A percentile compares a stretch with the other conserved stretches of the same genome.
Evolutionary conservation across 2,888 invertebrate genomes (phyloP).

Genomic region (Diplazon laetatorius): DNA sequence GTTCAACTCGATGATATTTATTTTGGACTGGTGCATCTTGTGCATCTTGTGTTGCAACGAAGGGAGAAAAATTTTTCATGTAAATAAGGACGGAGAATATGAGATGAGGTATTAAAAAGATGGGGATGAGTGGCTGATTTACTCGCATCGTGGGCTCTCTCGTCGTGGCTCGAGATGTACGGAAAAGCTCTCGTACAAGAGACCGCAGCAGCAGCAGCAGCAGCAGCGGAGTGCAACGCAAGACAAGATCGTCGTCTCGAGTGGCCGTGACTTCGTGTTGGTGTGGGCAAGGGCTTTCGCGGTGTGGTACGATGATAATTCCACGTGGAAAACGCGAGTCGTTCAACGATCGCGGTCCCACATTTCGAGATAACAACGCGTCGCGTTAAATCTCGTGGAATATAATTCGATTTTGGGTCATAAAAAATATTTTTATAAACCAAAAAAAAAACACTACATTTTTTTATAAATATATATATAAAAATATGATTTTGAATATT

Average conservation of each 20-base stretch:
- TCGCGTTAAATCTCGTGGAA: neutral
- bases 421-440: neutral
- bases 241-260: slow-evolving; percentile 62
- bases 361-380: slow-evolving; percentile 29
- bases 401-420: too few species aligned
- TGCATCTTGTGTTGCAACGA: neutral
- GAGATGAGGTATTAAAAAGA: slow-evolving; percentile 20
- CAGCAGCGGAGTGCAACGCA: slow-evolving; percentile 46
- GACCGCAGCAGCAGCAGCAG: slow-evolving; percentile 29
- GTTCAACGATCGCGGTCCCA: slow-evolving; percentile 18
- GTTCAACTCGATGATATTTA: too few species aligned
- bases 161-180: slow-evolving; percentile 50
- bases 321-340: slow-evolving; percentile 25
- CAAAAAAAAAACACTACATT: too few species aligned
- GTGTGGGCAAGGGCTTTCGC: slow-evolving; percentile 22
- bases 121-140: slow-evolving; percentile 49
- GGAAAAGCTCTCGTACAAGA: slow-evolving; percentile 27
- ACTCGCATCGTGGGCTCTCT: slow-evolving; percentile 46
- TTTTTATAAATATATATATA: too few species aligned
- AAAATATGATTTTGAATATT: too few species aligned
- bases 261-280: slow-evolving; percentile 39
- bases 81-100: neutral
- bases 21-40: neutral
- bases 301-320: slow-evolving; percentile 32
- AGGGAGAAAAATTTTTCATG: neutral